phyloP scores from a whole-genome alignment of 2,888 invertebrate species.

The Eristalis arbustorum region DNA sequence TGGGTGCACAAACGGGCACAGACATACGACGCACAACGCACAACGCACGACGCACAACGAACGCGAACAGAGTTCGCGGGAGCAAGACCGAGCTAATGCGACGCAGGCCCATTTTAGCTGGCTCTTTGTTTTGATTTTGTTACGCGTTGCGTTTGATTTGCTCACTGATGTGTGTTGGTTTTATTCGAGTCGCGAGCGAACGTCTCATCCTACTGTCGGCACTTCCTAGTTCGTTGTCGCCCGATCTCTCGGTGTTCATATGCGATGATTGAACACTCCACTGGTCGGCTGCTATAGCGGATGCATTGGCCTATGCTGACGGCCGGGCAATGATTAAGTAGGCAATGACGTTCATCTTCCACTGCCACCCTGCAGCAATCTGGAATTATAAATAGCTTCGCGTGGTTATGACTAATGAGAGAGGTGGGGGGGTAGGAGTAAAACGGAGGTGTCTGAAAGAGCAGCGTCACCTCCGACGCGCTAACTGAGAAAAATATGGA shows the following conservation, averaged over 20 bases:
- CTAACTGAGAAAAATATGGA: conserved; percentile 40
- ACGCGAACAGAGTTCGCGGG: conserved; percentile 19
- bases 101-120: conserved; percentile 38
- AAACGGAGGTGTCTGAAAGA: conserved; percentile 49
- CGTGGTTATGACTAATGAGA: conserved; percentile 35
- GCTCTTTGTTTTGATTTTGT: conserved; percentile 62
- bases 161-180: conserved; percentile 58
- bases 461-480: conserved; percentile 39
- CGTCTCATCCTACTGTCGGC: not conserved
- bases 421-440: not conserved
- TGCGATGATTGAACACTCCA: conserved; percentile 38
- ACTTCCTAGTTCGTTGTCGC: conserved; percentile 5
- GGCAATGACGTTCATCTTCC: conserved; percentile 57
- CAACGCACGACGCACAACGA: too few relatives aligned
- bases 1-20: conserved; percentile 23
- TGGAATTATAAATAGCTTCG: conserved; percentile 61
- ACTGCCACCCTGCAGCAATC: conserved; percentile 46
- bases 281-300: conserved; percentile 38
- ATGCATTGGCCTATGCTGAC: conserved; percentile 57
- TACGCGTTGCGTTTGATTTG: conserved; percentile 62
- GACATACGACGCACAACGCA: not conserved
- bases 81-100: conserved; percentile 24
- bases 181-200: conserved; percentile 11
- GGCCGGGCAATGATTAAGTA: conserved; percentile 56
- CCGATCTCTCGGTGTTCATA: conserved; percentile 23